phyloP scores from a whole-genome alignment of 1,140 invertebrate genomes.

The Nylanderia fulva region DNA sequence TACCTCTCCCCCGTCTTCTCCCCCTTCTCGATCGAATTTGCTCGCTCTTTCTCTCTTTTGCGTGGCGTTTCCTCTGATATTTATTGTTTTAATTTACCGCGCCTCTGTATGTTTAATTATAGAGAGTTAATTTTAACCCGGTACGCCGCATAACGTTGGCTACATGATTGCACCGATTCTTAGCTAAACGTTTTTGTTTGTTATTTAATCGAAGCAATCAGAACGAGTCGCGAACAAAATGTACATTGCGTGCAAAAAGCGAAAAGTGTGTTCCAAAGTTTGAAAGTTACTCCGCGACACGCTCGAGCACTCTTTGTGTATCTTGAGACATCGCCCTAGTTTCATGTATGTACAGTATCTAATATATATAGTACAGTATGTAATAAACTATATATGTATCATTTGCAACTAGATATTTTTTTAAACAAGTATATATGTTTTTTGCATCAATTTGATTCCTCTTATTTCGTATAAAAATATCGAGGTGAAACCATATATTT shows the following conservation, averaged over 20 bases:
- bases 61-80: slow-evolving; percentile 70
- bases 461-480: no score
- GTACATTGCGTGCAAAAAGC: not conserved
- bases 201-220: slow-evolving; percentile 29
- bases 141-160: slow-evolving; percentile 56
- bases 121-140: slow-evolving; percentile 81
- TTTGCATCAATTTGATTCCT: no score
- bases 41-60: slow-evolving; percentile 59
- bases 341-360: not conserved
- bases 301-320: not conserved
- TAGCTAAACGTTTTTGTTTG: slow-evolving; percentile 65
- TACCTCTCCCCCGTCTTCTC: not conserved
- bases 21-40: slow-evolving; percentile 52
- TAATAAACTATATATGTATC: no score
- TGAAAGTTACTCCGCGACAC: not conserved
- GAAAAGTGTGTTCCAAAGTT: not conserved
- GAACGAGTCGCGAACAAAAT: not conserved
- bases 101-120: slow-evolving; percentile 83
- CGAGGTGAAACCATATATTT: no score
- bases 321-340: not conserved
- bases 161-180: slow-evolving; percentile 45
- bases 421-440: no score
- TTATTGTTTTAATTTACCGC: slow-evolving; percentile 84
- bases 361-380: no score
- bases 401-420: no score